Evolutionary conservation across 2,797 vertebrate species (phyloP).

Genomic region (Rallus crepitans): DNA sequence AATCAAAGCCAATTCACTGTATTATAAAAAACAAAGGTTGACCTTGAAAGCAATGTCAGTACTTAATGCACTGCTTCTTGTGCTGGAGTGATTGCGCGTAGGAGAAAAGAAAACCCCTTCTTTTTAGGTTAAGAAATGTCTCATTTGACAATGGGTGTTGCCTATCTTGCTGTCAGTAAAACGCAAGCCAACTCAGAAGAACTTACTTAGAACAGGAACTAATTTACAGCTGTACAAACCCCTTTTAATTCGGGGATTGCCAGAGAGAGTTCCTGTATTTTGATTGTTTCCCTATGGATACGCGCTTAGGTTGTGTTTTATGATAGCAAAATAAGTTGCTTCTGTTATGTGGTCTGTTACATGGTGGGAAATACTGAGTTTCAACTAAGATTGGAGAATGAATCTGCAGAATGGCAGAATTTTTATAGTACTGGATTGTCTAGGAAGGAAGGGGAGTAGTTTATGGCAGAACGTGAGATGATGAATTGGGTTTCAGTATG

Average conservation of each 20-base stretch:
- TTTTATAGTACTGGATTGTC: background rate
- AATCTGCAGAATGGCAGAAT: background rate
- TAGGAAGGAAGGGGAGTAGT: background rate
- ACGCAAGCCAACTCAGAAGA: background rate
- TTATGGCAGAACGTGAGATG: background rate
- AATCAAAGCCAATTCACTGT: background rate
- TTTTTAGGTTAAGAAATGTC: background rate
- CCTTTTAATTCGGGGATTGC: background rate
- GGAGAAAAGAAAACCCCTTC: background rate
- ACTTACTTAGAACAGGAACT: background rate
- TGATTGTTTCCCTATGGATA: background rate
- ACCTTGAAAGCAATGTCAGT: background rate
- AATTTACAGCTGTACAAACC: background rate
- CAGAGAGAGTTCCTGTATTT: background rate
- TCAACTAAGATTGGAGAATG: background rate
- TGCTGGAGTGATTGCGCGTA: background rate
- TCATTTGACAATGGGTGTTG: background rate
- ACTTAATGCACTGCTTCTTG: background rate
- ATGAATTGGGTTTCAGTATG: background rate
- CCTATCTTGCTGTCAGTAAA: conserved; percentile 27
- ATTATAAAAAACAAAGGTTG: background rate
- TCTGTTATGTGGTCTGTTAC: background rate
- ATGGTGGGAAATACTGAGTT: background rate
- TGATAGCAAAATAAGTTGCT: background rate
- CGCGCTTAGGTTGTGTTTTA: background rate